These are phyloP conservation scores for Daphoenositta chrysoptera DNA, from an alignment of 2,113 vertebrate species.

Conservation along the genomic window DNA sequence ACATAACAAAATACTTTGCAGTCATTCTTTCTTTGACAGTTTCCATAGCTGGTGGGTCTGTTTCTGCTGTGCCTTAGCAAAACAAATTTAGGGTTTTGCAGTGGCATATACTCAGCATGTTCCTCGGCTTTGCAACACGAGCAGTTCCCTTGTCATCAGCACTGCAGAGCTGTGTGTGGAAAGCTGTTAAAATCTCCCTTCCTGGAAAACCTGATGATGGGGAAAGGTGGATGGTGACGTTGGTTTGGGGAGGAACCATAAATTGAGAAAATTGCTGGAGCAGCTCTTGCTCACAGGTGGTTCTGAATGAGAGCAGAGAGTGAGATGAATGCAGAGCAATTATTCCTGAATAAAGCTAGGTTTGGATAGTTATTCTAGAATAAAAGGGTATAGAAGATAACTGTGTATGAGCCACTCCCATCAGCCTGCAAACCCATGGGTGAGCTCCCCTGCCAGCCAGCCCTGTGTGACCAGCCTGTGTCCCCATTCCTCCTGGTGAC, in stretches of 20 bases:
- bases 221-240: background rate
- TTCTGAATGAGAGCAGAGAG: background rate
- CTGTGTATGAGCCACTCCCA: background rate
- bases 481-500: background rate
- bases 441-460: background rate
- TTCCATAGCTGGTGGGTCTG: slow-evolving; percentile 28
- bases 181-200: background rate
- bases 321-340: background rate
- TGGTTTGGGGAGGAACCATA: background rate
- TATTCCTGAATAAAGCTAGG: background rate
- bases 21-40: background rate
- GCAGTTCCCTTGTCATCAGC: background rate
- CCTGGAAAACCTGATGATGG: background rate
- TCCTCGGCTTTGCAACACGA: background rate
- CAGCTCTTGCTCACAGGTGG: background rate
- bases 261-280: background rate
- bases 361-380: background rate
- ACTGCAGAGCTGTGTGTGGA: background rate
- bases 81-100: background rate
- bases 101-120: background rate
- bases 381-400: background rate
- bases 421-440: rapidly evolving
- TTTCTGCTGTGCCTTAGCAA: slow-evolving; percentile 1
- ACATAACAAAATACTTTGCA: background rate
- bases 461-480: background rate